Percentiles rank a stretch among this genome's conserved stretches.
Evolutionary conservation across 2,113 vertebrate genomes (phyloP).

Genomic region (Tachycineta bicolor): DNA sequence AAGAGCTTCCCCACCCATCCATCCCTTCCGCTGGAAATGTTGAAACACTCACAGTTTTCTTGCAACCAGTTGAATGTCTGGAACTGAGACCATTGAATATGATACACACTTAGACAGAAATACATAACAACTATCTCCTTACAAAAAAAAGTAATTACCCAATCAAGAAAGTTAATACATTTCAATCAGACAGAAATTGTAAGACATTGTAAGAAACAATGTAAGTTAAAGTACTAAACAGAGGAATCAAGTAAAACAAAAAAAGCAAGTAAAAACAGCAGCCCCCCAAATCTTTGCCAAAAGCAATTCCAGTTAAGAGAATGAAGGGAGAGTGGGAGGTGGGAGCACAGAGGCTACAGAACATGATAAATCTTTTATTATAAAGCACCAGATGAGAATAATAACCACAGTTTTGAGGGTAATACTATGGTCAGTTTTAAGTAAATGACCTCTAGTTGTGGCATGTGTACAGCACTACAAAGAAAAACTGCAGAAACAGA

Average conservation of each 20-base stretch:
- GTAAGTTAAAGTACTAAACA: neutral
- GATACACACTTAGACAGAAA: neutral
- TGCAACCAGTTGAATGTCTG: constrained; percentile 23
- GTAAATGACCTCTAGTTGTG: constrained; percentile 40
- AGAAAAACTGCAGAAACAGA: constrained; percentile 69
- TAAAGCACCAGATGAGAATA: neutral
- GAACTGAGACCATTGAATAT: neutral
- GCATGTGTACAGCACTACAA: constrained; percentile 40
- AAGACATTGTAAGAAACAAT: neutral
- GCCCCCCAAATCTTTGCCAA: neutral
- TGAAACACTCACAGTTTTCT: constrained; percentile 49
- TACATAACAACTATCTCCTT: neutral
- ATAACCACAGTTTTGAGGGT: neutral
- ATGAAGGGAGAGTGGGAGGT: neutral
- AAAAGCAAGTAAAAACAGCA: neutral
- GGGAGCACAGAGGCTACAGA: neutral
- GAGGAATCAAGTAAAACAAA: neutral
- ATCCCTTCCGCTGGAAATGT: constrained; percentile 5
- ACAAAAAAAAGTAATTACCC: constrained; percentile 3
- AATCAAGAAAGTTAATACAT: neutral
- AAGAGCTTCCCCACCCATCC: neutral
- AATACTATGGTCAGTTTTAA: constrained; percentile 29
- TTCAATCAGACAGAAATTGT: neutral
- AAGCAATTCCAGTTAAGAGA: neutral
- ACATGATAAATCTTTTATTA: neutral